Percentiles rank a stretch among this genome's conserved stretches.
phyloP scores from a whole-genome alignment of 2,113 vertebrate species.

The Steatornis caripensis region DNA sequence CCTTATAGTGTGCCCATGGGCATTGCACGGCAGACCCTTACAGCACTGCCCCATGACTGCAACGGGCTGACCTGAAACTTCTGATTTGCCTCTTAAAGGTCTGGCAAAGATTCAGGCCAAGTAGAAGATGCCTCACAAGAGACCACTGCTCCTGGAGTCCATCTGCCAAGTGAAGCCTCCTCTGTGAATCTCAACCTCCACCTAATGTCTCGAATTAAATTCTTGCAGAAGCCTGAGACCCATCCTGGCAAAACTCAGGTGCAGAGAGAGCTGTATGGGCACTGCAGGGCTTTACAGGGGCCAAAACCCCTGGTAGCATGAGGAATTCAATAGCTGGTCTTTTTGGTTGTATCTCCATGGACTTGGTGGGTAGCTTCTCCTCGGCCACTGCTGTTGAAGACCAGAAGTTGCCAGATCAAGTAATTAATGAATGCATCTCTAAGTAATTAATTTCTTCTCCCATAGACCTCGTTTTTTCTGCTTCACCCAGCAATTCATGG shows the following conservation, averaged over 20 bases:
- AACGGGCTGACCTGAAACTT: not conserved
- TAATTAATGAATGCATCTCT: not conserved
- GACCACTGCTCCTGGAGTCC: not conserved
- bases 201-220: not conserved
- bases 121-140: not conserved
- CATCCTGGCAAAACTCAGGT: not conserved
- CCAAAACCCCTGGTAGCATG: not conserved
- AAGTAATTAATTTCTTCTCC: not conserved
- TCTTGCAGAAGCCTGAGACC: not conserved
- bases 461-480: not conserved
- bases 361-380: not conserved
- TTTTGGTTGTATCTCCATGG: not conserved
- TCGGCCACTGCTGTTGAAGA: not conserved
- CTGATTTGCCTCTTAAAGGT: not conserved
- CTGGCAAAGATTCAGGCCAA: not conserved
- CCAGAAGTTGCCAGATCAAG: not conserved
- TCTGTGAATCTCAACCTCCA: not conserved
- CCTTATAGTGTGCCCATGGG: not conserved
- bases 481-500: not conserved
- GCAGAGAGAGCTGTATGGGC: no score
- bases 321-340: not conserved
- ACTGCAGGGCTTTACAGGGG: not conserved
- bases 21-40: not conserved
- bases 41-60: not conserved
- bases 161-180: not conserved